Percentiles rank a stretch among this genome's conserved stretches.
These are phyloP conservation scores for Polypterus senegalus DNA, from an alignment of 2,113 vertebrate species.

Conservation along the genomic window DNA sequence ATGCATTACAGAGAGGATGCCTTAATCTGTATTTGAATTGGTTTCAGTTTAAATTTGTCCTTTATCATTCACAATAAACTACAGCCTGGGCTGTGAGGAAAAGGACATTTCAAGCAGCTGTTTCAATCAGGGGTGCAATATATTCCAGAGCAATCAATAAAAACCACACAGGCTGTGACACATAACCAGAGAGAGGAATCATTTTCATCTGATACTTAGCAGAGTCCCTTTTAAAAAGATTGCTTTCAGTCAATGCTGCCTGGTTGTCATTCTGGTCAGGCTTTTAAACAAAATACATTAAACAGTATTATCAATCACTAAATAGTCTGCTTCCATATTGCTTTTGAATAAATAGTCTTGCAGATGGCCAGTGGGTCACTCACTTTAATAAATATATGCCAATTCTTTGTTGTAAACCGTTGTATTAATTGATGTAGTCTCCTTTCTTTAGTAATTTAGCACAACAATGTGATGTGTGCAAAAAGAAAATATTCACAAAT, in stretches of 20 bases:
- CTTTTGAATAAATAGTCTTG: constrained; percentile 32
- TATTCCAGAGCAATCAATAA: constrained; percentile 85
- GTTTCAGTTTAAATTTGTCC: constrained; percentile 60
- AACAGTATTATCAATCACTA: constrained; percentile 58
- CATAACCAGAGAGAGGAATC: constrained; percentile 69
- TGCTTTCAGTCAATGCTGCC: constrained; percentile 78
- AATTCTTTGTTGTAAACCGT: constrained; percentile 11
- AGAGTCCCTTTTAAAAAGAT: constrained; percentile 88
- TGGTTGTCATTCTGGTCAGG: constrained; percentile 72
- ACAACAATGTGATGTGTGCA: too few relatives aligned
- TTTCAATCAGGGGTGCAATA: constrained; percentile 71
- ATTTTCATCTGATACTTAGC: constrained; percentile 85
- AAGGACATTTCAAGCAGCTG: constrained; percentile 64
- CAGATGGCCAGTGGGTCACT: constrained; percentile 45
- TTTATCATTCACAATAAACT: constrained; percentile 54
- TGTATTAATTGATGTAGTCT: too few relatives aligned
- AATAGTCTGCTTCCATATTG: constrained; percentile 35
- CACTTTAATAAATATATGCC: constrained; percentile 54
- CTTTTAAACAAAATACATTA: constrained; percentile 64
- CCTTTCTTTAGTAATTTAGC: too few relatives aligned
- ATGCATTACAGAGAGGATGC: constrained; percentile 36
- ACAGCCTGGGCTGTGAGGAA: constrained; percentile 36
- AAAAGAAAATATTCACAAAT: too few relatives aligned
- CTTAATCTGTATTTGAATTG: constrained; percentile 48
- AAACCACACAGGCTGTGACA: constrained; percentile 68